A percentile compares a stretch with the other conserved stretches of the same genome.
phyloP scores from a whole-genome alignment of 2,888 invertebrate genomes.

The Crocallis elinguaria region DNA sequence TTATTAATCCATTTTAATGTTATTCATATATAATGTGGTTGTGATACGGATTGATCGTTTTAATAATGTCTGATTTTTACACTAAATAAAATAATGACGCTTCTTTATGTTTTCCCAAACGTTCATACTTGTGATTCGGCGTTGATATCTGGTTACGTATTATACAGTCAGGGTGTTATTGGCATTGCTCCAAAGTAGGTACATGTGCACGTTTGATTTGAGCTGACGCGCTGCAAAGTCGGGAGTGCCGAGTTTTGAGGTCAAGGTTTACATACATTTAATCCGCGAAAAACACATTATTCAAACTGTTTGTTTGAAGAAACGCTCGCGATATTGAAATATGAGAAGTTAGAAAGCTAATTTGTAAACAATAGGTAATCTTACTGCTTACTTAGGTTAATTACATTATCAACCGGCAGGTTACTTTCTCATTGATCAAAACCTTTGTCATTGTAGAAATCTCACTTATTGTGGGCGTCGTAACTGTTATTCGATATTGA shows the following conservation, averaged over 20 bases:
- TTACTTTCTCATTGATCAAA: constrained; percentile 22
- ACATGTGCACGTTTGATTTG: constrained; percentile 20
- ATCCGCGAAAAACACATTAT: constrained; percentile 3
- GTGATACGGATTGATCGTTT: background rate
- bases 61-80: too few relatives aligned
- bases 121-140: background rate
- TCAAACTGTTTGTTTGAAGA: background rate
- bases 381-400: constrained; percentile 1
- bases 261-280: constrained; percentile 20
- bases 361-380: constrained; percentile 1
- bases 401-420: constrained; percentile 12
- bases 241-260: constrained; percentile 11
- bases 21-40: constrained; percentile 3
- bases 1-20: constrained; percentile 26
- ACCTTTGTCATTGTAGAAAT: constrained; percentile 28
- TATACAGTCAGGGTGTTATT: constrained; percentile 11
- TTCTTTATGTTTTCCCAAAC: background rate
- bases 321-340: background rate
- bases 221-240: constrained; percentile 18
- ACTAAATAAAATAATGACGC: too few relatives aligned
- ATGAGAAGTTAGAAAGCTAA: constrained; percentile 11
- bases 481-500: constrained; percentile 45
- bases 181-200: constrained; percentile 20
- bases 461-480: constrained; percentile 41
- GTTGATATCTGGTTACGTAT: constrained; percentile 17